These are phyloP conservation scores for Clarias fuscus DNA, from an alignment of 2,797 vertebrate genomes.

Conservation along the genomic window DNA sequence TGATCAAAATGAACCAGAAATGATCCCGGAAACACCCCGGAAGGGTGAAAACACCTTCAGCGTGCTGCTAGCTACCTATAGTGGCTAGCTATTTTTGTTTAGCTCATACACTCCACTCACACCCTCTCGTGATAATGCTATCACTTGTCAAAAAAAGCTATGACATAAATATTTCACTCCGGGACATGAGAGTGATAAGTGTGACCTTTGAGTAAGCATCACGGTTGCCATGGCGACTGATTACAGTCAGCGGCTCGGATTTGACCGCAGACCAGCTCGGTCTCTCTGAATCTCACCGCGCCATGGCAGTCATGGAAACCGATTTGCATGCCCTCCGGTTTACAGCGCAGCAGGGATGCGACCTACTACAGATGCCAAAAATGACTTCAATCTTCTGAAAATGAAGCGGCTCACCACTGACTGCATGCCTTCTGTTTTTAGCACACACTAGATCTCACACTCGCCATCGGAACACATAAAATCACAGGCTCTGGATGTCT, in stretches of 20 bases:
- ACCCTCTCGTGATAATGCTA: too few relatives aligned
- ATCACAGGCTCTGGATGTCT: constrained; percentile 29
- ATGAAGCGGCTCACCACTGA: constrained; percentile 31
- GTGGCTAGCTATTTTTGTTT: background rate
- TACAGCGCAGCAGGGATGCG: constrained; percentile 24
- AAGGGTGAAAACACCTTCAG: background rate
- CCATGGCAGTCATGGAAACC: constrained; percentile 31
- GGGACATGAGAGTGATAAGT: background rate
- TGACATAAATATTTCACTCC: too few relatives aligned
- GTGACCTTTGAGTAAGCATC: background rate
- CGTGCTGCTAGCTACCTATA: background rate
- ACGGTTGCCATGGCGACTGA: background rate
- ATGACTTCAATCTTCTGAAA: constrained; percentile 46
- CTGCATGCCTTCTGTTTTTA: constrained; percentile 44
- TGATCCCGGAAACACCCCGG: too few relatives aligned
- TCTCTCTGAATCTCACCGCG: constrained; percentile 8
- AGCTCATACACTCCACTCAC: too few relatives aligned
- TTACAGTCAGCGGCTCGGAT: background rate
- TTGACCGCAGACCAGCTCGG: too few relatives aligned
- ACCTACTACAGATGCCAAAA: constrained; percentile 37
- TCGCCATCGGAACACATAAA: constrained; percentile 24
- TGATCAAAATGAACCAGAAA: too few relatives aligned
- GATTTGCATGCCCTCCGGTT: constrained; percentile 33
- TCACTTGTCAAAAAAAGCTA: too few relatives aligned
- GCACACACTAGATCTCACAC: constrained; percentile 31